Evolutionary conservation across 2,888 invertebrate genomes (phyloP), one percentile per base, ranked within the genome.

Genomic region (Dascillus cervinus): DNA sequence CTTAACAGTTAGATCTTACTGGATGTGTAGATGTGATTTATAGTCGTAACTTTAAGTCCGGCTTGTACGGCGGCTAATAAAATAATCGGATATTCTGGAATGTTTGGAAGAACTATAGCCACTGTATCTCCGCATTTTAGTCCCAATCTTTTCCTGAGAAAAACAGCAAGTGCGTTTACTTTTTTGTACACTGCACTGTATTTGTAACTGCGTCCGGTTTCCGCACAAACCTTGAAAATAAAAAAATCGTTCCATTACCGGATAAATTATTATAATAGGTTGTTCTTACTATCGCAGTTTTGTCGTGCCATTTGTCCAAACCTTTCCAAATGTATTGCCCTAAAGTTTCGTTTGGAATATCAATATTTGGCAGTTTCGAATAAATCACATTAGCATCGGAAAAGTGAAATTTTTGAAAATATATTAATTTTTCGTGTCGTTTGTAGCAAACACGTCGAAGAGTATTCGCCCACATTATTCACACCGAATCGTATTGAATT

Each of bases 51-150:
- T 10, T 73, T 52, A 1, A 79, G 65, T 0, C 82, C 82, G 19
- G 82, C 82, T 47, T 79, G 79, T 15, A 79, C 49, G n/a, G 75
- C 69, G 0, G 82, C 85, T 48, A 82, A 50, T 3, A 74, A 56
- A 2, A 75, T 70, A 6, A 82, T 62, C 0, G 78, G 72, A 50
- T 71, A 80, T 58, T 87, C 86, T 0, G 85, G 84, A n/a, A 77
- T 52, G 56, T 87, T 87, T 0, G 84, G 84, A 37, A 84, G 52
- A 52, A 82, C 73, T 4, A 86, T 49, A 1, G 78, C 80, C 1
- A 85, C 56, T 0, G 77, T 70, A 32, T 48, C 51, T 0, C 77
- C 75, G 37, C 71, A 70, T 25, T 59, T 61, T 4, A 82, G 57
- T 33, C 77, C 76, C 27, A 81, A 70, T 50, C 76, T 73, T 3